Percentiles rank a stretch among this genome's conserved stretches.
These are phyloP conservation scores for Buathra laborator DNA, from an alignment of 2,888 invertebrate genomes.

Conservation along the genomic window DNA sequence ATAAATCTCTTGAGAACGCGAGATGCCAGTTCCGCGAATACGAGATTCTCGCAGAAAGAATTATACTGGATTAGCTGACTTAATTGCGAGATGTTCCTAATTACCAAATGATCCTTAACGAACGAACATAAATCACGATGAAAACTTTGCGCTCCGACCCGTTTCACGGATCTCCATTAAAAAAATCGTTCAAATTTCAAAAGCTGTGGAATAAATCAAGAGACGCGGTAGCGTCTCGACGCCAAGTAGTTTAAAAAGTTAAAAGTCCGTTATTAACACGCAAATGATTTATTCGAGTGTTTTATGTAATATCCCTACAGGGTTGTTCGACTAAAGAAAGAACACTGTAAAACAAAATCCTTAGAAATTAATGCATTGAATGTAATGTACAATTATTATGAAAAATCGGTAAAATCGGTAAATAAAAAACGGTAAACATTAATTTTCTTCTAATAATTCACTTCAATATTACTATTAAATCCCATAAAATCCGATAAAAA, in stretches of 20 bases:
- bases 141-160: constrained; percentile 26
- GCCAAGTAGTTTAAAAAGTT: too few species aligned
- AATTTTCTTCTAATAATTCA: too few species aligned
- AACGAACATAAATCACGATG: constrained; percentile 57
- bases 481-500: too few species aligned
- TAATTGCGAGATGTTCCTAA: constrained; percentile 45
- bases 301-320: too few species aligned
- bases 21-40: background rate
- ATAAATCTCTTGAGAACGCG: background rate
- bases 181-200: background rate
- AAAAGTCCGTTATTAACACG: background rate
- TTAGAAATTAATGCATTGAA: too few species aligned
- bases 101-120: constrained; percentile 65
- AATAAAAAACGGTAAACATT: too few species aligned
- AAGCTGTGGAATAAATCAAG: background rate
- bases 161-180: constrained; percentile 41
- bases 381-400: too few species aligned
- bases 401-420: too few species aligned
- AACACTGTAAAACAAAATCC: too few species aligned
- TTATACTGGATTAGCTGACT: constrained; percentile 15
- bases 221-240: too few species aligned
- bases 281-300: background rate
- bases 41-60: background rate
- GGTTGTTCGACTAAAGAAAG: too few species aligned
- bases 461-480: too few species aligned